A percentile compares a stretch with the other conserved stretches of the same genome.
These are phyloP conservation scores for Malurus cyaneus DNA, from an alignment of 2,113 vertebrate genomes.

Conservation along the genomic window DNA sequence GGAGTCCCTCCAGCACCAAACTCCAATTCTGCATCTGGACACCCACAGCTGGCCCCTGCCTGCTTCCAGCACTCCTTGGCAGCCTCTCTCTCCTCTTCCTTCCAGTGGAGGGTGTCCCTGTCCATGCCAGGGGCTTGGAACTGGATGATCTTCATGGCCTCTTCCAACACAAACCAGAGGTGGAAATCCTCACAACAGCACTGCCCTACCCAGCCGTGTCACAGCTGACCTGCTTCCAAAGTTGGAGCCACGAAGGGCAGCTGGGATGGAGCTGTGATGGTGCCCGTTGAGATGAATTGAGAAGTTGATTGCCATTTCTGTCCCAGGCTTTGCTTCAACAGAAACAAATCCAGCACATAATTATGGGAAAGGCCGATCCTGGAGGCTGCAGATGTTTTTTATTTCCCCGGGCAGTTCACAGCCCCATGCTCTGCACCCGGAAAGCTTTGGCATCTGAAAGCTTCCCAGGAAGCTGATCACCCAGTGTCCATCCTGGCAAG, in stretches of 20 bases:
- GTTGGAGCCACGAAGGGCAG: fast-evolving
- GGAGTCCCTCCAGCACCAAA: not conserved
- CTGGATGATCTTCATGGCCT: no score
- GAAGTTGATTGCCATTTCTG: not conserved
- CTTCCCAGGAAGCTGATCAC: not conserved
- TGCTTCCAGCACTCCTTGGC: not conserved
- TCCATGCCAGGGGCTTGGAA: not conserved
- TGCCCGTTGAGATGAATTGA: not conserved
- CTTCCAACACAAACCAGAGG: not conserved
- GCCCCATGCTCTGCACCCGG: not conserved
- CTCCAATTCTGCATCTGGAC: not conserved
- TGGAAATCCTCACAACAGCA: not conserved
- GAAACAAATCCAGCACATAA: not conserved
- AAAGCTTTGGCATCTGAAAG: not conserved
- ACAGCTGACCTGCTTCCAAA: not conserved
- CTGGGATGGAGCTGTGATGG: fast-evolving
- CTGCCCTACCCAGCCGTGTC: not conserved
- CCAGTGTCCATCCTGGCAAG: not conserved
- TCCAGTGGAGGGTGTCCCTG: not conserved
- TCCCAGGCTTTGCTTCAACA: not conserved
- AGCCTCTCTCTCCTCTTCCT: not conserved
- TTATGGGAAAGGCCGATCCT: not conserved
- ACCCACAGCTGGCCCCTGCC: not conserved
- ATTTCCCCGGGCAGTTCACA: not conserved
- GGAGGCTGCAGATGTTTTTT: not conserved